These are phyloP conservation scores for Mythimna pallens DNA, from an alignment of 2,888 invertebrate genomes.

Conservation along the genomic window DNA sequence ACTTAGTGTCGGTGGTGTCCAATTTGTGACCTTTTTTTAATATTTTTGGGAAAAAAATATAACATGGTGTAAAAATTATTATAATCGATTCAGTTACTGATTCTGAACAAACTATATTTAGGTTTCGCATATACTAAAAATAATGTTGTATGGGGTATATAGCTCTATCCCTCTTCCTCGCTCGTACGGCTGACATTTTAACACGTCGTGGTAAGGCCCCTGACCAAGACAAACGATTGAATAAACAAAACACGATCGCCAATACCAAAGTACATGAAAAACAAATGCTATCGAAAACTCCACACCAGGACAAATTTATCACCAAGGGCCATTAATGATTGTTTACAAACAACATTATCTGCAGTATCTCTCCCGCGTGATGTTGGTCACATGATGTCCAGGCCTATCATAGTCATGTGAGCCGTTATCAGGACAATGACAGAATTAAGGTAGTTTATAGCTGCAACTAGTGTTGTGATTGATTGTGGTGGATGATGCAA, in stretches of 20 bases:
- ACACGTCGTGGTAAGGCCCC: too few species aligned
- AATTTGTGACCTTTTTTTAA: too few species aligned
- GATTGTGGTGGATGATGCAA: slow-evolving; percentile 35
- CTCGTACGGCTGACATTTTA: too few species aligned
- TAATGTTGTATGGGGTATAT: too few species aligned
- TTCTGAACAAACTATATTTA: too few species aligned
- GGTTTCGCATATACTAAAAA: too few species aligned
- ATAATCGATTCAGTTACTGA: too few species aligned
- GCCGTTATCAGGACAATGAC: slow-evolving; percentile 72
- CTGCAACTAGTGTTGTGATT: slow-evolving; percentile 30
- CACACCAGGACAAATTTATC: slow-evolving; percentile 25
- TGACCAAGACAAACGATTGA: background rate
- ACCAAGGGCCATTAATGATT: slow-evolving; percentile 33
- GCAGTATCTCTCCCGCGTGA: slow-evolving; percentile 75
- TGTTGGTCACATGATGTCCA: slow-evolving; percentile 80
- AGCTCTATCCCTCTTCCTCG: too few species aligned
- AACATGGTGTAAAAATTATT: too few species aligned
- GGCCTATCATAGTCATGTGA: slow-evolving; percentile 81
- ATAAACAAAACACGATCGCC: slow-evolving; percentile 3
- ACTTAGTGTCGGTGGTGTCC: too few species aligned
- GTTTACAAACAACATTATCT: slow-evolving; percentile 70
- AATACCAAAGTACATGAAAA: slow-evolving; percentile 16
- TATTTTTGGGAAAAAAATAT: too few species aligned
- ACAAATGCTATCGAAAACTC: slow-evolving; percentile 46
- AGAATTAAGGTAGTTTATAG: slow-evolving; percentile 46